A percentile compares a stretch with the other conserved stretches of the same genome.
Evolutionary conservation across 2,797 vertebrate genomes (phyloP).

Genomic region (Enteromius treurensis): DNA sequence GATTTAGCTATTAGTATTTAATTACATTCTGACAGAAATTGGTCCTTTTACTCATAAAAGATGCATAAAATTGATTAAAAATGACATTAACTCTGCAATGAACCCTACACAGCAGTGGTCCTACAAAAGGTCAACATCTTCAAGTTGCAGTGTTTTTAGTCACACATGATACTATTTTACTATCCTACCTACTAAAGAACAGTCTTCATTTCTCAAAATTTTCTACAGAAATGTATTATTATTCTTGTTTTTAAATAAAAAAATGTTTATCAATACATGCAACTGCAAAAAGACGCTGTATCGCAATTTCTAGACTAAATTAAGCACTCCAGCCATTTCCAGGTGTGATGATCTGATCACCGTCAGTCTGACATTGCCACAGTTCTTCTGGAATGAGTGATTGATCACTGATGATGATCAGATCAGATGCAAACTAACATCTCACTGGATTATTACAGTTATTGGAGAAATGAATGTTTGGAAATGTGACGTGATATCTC

Average conservation of each 20-base stretch:
- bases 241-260: too few relatives aligned
- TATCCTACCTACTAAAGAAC: background rate
- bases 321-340: background rate
- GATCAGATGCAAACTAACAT: too few relatives aligned
- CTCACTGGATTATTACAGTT: too few relatives aligned
- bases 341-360: background rate
- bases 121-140: background rate
- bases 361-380: too few relatives aligned
- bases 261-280: background rate
- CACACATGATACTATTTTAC: background rate
- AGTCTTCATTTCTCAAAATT: background rate
- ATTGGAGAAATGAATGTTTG: too few relatives aligned
- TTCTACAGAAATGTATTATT: too few relatives aligned
- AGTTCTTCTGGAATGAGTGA: too few relatives aligned
- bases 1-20: background rate
- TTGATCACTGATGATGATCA: too few relatives aligned
- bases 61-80: background rate
- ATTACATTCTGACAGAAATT: background rate
- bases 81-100: background rate
- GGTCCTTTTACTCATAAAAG: background rate
- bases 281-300: background rate
- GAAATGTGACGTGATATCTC: too few relatives aligned
- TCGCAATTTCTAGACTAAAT: background rate
- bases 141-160: background rate
- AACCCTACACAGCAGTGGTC: background rate